These are phyloP conservation scores for Lasioglossum marginatum DNA, from an alignment of 2,888 invertebrate genomes.

Conservation along the genomic window DNA sequence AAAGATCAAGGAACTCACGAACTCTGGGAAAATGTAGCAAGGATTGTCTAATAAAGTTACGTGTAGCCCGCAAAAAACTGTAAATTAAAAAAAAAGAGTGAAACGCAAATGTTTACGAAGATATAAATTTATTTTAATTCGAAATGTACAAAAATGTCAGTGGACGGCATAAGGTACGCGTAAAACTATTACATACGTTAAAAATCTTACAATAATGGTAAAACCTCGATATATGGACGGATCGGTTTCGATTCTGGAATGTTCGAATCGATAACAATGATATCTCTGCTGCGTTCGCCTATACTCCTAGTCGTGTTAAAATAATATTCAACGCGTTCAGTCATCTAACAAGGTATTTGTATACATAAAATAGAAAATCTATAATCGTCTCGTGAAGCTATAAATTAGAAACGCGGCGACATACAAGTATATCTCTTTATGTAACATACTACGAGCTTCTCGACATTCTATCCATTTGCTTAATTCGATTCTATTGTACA, in stretches of 20 bases:
- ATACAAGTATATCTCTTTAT: neutral
- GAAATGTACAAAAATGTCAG: constrained; percentile 58
- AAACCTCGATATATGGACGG: constrained; percentile 68
- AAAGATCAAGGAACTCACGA: constrained; percentile 74
- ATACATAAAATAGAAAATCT: constrained; percentile 28
- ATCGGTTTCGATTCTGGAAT: constrained; percentile 46
- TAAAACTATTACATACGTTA: constrained; percentile 60
- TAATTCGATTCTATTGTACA: constrained; percentile 18
- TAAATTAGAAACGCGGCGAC: neutral
- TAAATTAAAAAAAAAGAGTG: neutral
- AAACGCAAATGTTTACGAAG: neutral
- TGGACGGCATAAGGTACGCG: constrained; percentile 60
- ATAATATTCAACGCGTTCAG: constrained; percentile 21
- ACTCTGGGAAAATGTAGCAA: constrained; percentile 75
- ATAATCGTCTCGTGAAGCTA: constrained; percentile 21
- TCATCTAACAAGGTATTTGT: constrained; percentile 42
- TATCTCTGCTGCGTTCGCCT: neutral
- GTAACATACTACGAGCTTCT: neutral
- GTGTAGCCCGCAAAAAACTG: neutral
- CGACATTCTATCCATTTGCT: neutral
- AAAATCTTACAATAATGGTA: constrained; percentile 44
- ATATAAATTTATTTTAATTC: constrained; percentile 57
- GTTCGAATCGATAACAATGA: constrained; percentile 7
- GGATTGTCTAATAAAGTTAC: constrained; percentile 1
- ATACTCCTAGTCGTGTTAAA: neutral